Conservation (phyloP, 2,888 invertebrate genomes). For the Eucera pruinosa region DNA sequence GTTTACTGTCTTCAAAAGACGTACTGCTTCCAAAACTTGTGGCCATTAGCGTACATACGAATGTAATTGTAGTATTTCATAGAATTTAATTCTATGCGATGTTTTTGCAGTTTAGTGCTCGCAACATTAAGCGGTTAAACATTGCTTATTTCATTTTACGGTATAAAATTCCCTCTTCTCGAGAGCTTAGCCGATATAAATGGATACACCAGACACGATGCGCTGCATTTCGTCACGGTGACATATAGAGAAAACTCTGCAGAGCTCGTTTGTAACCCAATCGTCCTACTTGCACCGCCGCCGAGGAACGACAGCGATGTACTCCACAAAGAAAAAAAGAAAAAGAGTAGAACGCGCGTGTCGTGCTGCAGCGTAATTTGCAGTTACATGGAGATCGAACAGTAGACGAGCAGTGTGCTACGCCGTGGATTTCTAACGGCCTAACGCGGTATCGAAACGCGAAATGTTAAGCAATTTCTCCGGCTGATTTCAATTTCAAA, state of each 20-base stretch:
- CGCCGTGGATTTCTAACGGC: constrained; percentile 32
- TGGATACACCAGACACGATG: neutral
- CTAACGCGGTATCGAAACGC: constrained; percentile 42
- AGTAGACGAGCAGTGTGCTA: constrained; percentile 13
- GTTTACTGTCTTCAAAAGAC: too few relatives aligned
- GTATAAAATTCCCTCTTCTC: too few relatives aligned
- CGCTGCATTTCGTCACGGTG: neutral
- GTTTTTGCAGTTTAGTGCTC: too few relatives aligned
- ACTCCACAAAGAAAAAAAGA: neutral
- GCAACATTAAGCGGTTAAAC: too few relatives aligned
- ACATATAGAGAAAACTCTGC: neutral
- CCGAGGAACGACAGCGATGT: neutral
- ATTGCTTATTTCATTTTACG: too few relatives aligned
- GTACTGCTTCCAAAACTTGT: too few relatives aligned
- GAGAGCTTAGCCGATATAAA: neutral
- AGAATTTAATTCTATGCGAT: too few relatives aligned
- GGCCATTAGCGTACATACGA: too few relatives aligned
- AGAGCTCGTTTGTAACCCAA: neutral
- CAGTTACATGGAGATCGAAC: constrained; percentile 31
- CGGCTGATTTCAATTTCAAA: constrained; percentile 57
- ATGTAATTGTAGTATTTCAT: too few relatives aligned
- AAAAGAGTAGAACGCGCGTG: neutral
- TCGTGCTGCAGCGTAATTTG: constrained; percentile 30
- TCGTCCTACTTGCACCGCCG: constrained; percentile 5
- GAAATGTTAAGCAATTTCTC: constrained; percentile 54